Conservation (phyloP, 92 coral and sea anemone species). For the Epizoanthus rinbou region DNA sequence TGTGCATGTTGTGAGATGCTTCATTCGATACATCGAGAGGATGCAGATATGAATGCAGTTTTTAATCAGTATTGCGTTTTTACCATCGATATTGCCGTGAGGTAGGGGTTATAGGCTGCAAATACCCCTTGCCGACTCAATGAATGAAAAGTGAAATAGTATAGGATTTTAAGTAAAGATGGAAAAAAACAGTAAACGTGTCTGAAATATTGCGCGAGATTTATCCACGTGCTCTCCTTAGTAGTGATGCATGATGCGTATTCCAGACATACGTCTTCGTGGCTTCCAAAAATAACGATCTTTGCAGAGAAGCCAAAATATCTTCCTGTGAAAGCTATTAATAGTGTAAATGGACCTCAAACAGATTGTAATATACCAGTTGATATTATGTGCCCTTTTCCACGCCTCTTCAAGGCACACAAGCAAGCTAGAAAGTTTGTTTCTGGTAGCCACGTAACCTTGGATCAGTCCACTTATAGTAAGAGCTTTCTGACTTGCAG, state of each 20-base stretch:
- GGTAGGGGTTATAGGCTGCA: no score
- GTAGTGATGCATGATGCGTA: neutral
- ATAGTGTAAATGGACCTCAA: conserved; percentile 12
- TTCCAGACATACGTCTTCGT: neutral
- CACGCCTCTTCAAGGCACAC: conserved; percentile 19
- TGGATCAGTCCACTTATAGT: neutral
- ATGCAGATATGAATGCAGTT: neutral
- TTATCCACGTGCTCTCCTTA: neutral
- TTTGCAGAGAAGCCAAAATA: conserved; percentile 1
- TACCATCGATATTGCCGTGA: no score
- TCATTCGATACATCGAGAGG: neutral
- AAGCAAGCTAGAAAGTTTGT: conserved; percentile 15
- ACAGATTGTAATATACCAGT: neutral
- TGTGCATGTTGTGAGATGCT: neutral
- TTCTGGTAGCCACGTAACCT: neutral
- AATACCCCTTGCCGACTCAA: neutral
- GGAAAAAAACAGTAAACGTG: neutral
- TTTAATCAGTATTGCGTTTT: neutral
- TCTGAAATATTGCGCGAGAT: neutral
- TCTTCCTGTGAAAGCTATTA: conserved; percentile 22
- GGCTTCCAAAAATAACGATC: conserved; percentile 9
- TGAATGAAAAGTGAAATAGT: neutral
- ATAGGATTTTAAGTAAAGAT: neutral
- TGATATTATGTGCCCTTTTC: neutral
- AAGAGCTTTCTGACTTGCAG: neutral